Percentiles rank a stretch among this genome's conserved stretches.
These are phyloP conservation scores for Tetrax tetrax DNA, from an alignment of 2,113 vertebrate genomes.

Conservation along the genomic window DNA sequence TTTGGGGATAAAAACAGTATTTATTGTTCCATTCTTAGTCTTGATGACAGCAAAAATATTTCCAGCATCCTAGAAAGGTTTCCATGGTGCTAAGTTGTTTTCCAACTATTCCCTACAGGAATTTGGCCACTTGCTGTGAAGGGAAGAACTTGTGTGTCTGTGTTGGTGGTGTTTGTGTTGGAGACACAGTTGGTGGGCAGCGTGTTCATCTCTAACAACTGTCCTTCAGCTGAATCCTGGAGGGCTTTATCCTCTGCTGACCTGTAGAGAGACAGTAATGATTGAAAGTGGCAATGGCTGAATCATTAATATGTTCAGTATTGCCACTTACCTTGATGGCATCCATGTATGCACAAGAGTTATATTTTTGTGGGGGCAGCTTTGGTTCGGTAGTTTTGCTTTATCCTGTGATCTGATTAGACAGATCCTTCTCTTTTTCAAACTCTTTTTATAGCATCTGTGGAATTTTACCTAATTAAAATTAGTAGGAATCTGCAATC, in stretches of 20 bases:
- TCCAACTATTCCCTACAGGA: neutral
- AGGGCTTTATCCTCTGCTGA: neutral
- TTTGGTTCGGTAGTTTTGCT: neutral
- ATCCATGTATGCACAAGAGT: neutral
- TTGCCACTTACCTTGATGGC: neutral
- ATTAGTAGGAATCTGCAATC: neutral
- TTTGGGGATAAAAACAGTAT: no score
- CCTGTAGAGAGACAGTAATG: neutral
- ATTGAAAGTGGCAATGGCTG: neutral
- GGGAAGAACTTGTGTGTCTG: neutral
- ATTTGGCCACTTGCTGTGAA: neutral
- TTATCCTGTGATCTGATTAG: neutral
- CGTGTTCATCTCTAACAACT: neutral
- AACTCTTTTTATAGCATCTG: neutral
- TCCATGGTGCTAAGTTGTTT: neutral
- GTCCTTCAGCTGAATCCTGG: neutral
- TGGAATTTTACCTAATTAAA: neutral
- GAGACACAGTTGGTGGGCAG: neutral
- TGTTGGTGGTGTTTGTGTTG: neutral
- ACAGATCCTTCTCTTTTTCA: neutral
- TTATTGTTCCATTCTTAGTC: neutral
- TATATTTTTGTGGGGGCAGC: accelerated
- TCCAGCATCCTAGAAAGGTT: neutral
- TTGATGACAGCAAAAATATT: neutral
- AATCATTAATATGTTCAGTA: accelerated